Base-by-base conservation (phyloP, 1,140 invertebrate genomes). In the Bursaphelenchus mucronatus region DNA sequence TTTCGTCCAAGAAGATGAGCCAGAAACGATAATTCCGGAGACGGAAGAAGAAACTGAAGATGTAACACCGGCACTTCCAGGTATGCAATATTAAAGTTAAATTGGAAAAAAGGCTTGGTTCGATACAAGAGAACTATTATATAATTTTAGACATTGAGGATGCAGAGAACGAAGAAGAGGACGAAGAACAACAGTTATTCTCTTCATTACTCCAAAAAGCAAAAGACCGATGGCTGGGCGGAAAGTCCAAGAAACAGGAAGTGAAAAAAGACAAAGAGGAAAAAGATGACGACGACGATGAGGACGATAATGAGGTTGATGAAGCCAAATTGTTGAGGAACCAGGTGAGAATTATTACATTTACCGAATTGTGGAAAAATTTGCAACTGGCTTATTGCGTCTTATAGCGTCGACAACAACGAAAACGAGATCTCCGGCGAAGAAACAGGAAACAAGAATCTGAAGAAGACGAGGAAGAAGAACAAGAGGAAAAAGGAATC, bases 121-220 rank as follows among this genome's bases (percentile, higher is more conserved):
- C 21, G 30, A 47, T 66, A n/a, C 52, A 39, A 15, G 67, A 68
- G 30, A 68, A 69, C 21, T 40, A 52, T 15, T 46, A 55, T 43
- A 30, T 19, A 50, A 39, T 10, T 13, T 30, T 13, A 44, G 49
- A 68, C 11, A 52, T 19, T 8, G 51, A 58, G 30, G 43, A 58
- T 47, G 57, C 66, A 52, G 74, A 64, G 30, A 53, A 65, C 19
- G 61, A 77, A 41, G 65, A 71, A 10, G 58, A 67, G n/a, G 67
- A 70, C 39, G 53, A 59, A 17, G 51, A 68, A 39, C 10, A n/a
- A n/a, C 11, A 11, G 44, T 39, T 59, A n/a, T 59, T 59, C 40
- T 39, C 57, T 17, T n/a, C 57, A 11, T 43, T 59, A 50, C 57
- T n/a, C 6, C 13, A n/a, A n/a, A 49, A 49, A 49, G 19, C 19